Evolutionary conservation across 2,888 invertebrate species (phyloP), one percentile per base, ranked within the genome.

Genomic region (Diachrysia chrysitis): DNA sequence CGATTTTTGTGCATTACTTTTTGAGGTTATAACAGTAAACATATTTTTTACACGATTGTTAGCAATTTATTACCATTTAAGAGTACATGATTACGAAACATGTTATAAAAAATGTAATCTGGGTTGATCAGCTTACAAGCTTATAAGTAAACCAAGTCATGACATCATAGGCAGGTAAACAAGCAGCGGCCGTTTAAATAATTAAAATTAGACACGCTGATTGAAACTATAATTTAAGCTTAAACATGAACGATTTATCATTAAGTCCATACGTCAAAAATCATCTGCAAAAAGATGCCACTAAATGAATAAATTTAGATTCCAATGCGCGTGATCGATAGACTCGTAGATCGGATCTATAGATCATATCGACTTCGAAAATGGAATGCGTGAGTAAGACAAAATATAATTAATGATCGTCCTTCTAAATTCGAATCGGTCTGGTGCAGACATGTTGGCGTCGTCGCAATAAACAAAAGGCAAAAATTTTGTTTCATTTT

Each of bases 381-480:
- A 94, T 95, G 93, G 93, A 94, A 94, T 94, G 94, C 93, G 93
- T 94, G 95, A 95, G 95, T 95, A 95, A 95, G 95, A 95, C 95
- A 94, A 95, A 95, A 95, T 93, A 95, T 95, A 95, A 95, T 95
- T 95, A 95, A 95, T 95, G 94, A 93, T 94, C 87, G 88, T 87
- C 89, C 89, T 92, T 91, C 91, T 83, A 94, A 93, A 94, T 93
- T 94, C 91, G 94, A 94, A 92, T 93, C 93, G 93, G 91, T 93
- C 87, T 89, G 91, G 92, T 92, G 95, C 92, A 95, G 95, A 95
- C 95, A 95, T 84, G 90, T 90, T 94, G 95, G 95, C 95, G 95
- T 95, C 95, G 92, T 89, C 91, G 91, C 88, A 89, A 89, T 93
- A 94, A 94, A 94, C 93, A 94, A 94, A 93, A 90, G 92, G 92